Conservation (phyloP, 2,888 invertebrate species). For the Eilema caniola region DNA sequence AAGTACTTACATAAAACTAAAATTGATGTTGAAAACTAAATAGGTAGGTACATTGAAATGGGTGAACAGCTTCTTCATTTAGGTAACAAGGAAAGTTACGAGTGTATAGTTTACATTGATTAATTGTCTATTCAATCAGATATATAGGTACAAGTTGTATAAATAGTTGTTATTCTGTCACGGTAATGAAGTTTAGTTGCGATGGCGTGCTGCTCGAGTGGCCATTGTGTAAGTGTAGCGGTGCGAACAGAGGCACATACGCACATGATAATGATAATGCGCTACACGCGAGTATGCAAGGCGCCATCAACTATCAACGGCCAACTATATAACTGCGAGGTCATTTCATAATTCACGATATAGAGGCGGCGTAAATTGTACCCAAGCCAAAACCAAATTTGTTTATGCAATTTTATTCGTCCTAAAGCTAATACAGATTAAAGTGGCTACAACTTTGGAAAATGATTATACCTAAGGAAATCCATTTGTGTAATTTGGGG, state of each 20-base stretch:
- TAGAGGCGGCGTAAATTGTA: neutral
- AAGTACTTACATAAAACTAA: too few relatives aligned
- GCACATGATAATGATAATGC: slow-evolving; percentile 2
- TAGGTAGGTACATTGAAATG: neutral
- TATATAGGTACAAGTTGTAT: slow-evolving; percentile 8
- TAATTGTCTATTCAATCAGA: slow-evolving; percentile 7
- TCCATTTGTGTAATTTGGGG: too few relatives aligned
- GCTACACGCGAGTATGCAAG: slow-evolving; percentile 23
- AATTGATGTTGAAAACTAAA: too few relatives aligned
- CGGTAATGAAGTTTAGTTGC: slow-evolving; percentile 40
- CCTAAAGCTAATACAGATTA: neutral
- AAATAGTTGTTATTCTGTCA: slow-evolving; percentile 27
- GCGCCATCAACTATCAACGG: slow-evolving; percentile 22
- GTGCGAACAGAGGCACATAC: slow-evolving; percentile 19
- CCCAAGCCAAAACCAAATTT: too few relatives aligned
- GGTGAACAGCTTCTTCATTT: neutral
- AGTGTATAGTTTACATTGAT: neutral
- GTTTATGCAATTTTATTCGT: neutral
- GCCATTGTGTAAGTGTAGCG: slow-evolving; percentile 37
- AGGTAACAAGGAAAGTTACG: slow-evolving; percentile 1
- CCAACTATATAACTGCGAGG: neutral
- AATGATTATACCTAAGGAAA: too few relatives aligned
- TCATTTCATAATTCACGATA: neutral
- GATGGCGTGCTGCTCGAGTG: slow-evolving; percentile 32
- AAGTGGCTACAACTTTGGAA: neutral